phyloP scores from a whole-genome alignment of 1,140 invertebrate genomes.

The Ceratina australensis region DNA sequence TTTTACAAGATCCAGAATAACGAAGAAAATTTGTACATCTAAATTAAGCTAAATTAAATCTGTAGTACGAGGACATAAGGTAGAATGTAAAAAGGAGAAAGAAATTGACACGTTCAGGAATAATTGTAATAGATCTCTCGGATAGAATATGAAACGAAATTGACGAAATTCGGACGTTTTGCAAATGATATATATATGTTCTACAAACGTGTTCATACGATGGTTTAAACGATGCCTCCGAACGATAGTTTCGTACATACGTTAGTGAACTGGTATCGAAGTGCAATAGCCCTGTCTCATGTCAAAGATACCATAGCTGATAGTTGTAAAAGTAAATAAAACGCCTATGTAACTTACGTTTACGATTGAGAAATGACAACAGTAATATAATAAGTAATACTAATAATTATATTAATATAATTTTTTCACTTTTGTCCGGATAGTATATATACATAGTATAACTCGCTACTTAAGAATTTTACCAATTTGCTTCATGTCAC shows the following conservation, averaged over 20 bases:
- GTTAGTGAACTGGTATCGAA: constrained; percentile 49
- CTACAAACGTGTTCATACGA: constrained; percentile 38
- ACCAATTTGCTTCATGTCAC: constrained; percentile 33
- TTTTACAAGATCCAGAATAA: constrained; percentile 39
- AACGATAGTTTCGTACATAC: constrained; percentile 40
- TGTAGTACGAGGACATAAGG: constrained; percentile 25
- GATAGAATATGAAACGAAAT: constrained; percentile 5
- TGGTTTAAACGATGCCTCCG: constrained; percentile 27
- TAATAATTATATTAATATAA: constrained; percentile 60
- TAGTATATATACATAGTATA: constrained; percentile 55
- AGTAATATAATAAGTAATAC: constrained; percentile 67
- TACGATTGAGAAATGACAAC: constrained; percentile 61
- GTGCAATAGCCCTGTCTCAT: constrained; percentile 63
- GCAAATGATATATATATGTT: constrained; percentile 3
- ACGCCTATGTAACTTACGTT: constrained; percentile 65
- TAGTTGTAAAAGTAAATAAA: constrained; percentile 51
- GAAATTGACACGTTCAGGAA: constrained; percentile 20
- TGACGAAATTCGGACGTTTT: constrained; percentile 11
- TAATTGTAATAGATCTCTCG: constrained; percentile 10
- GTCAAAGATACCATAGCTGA: constrained; percentile 54
- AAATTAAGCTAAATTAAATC: constrained; percentile 44
- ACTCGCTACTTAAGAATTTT: constrained; percentile 37
- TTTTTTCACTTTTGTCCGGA: constrained; percentile 60
- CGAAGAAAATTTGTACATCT: constrained; percentile 44
- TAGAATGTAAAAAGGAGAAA: constrained; percentile 28